Evolutionary conservation across 2,888 invertebrate species (phyloP).

Genomic region (Eudasyphora cyanicolor): DNA sequence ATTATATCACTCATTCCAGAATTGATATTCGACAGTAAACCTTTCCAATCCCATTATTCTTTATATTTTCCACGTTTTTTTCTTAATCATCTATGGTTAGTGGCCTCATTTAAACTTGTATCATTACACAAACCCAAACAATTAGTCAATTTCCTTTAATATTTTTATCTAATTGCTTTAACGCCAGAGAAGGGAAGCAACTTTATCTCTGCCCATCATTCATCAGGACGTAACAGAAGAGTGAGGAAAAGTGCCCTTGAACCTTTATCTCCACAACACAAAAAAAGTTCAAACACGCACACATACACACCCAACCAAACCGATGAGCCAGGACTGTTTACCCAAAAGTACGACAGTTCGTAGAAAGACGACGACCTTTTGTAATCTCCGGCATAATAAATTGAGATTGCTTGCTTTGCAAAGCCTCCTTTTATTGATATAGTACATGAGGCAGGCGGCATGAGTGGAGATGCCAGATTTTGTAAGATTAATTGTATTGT

Average conservation of each 20-base stretch:
- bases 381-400: not conserved
- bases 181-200: not conserved
- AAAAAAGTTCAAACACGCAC: not conserved
- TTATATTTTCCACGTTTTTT: too few species aligned
- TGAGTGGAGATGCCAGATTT: not conserved
- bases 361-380: not conserved
- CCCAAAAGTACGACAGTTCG: not conserved
- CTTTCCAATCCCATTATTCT: too few species aligned
- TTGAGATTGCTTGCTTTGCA: not conserved
- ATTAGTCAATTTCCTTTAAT: not conserved
- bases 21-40: too few species aligned
- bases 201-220: not conserved
- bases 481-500: not conserved
- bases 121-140: not conserved
- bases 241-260: not conserved
- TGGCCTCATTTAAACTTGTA: too few species aligned
- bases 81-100: too few species aligned
- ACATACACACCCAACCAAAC: not conserved
- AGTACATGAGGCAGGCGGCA: not conserved
- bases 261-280: not conserved
- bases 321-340: not conserved
- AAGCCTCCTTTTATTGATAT: not conserved
- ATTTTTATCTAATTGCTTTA: not conserved
- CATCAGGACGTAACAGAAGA: not conserved
- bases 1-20: too few species aligned